phyloP scores from a whole-genome alignment of 1,140 invertebrate species.

The Pygmarrhopalites habei region DNA sequence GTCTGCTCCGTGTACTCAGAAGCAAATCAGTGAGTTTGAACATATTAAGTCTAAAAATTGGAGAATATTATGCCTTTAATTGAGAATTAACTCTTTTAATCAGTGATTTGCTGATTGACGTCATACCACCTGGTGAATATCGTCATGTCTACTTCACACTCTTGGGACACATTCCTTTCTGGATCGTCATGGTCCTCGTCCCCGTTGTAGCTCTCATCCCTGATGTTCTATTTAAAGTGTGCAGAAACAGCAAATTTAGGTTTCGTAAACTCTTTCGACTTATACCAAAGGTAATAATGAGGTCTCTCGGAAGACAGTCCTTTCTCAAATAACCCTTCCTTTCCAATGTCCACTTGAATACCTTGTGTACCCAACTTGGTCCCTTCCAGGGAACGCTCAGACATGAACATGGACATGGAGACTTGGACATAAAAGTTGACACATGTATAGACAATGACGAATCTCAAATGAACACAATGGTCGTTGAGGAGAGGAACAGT shows the following conservation, averaged over 20 bases:
- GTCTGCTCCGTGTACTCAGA: slow-evolving; percentile 54
- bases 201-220: background rate
- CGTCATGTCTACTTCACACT: slow-evolving; percentile 55
- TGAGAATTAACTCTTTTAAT: too few species aligned
- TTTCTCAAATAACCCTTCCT: too few species aligned
- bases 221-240: slow-evolving; percentile 1
- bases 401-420: too few species aligned
- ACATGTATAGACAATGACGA: too few species aligned
- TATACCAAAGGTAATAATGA: background rate
- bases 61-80: background rate
- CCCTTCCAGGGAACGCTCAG: too few species aligned
- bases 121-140: slow-evolving; percentile 46
- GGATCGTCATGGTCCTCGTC: slow-evolving; percentile 44
- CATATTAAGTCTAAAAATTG: slow-evolving; percentile 45
- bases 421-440: too few species aligned
- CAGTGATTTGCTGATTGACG: background rate
- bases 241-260: background rate
- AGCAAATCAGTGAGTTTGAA: slow-evolving; percentile 52
- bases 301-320: too few species aligned
- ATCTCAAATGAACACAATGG: too few species aligned
- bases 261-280: background rate
- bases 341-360: too few species aligned
- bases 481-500: too few species aligned
- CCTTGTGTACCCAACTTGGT: too few species aligned
- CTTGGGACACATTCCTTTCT: slow-evolving; percentile 52